Conservation (phyloP, 2,797 vertebrate species). For the Stomatorhinus walkeri region DNA sequence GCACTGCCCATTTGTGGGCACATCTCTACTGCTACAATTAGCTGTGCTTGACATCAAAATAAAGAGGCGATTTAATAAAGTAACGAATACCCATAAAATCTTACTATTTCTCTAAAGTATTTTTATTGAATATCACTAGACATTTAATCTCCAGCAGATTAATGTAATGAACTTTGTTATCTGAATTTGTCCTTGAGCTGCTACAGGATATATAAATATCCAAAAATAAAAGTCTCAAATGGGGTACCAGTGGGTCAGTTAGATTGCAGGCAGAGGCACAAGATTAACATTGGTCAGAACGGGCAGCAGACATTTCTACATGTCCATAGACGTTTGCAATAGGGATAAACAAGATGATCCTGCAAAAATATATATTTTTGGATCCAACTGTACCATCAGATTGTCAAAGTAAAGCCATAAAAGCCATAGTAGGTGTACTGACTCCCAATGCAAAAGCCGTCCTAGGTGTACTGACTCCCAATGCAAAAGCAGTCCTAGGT, state of each 20-base stretch:
- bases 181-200: background rate
- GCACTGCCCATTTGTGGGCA: background rate
- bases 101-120: background rate
- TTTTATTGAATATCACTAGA: background rate
- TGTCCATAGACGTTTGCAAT: background rate
- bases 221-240: background rate
- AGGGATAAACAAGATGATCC: background rate
- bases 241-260: background rate
- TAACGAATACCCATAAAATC: background rate
- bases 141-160: background rate
- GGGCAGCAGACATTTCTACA: background rate
- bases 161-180: background rate
- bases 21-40: slow-evolving; percentile 18
- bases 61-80: background rate
- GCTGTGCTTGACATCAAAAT: background rate
- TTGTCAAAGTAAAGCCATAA: background rate
- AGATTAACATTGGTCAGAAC: background rate
- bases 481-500: too few relatives aligned
- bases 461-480: too few relatives aligned
- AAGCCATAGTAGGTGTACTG: too few relatives aligned
- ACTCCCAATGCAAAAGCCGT: too few relatives aligned
- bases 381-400: background rate
- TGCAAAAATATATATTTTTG: background rate
- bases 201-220: background rate
- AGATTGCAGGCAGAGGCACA: background rate